Conservation (phyloP, 2,113 vertebrate genomes). For the Onychostruthus taczanowskii region DNA sequence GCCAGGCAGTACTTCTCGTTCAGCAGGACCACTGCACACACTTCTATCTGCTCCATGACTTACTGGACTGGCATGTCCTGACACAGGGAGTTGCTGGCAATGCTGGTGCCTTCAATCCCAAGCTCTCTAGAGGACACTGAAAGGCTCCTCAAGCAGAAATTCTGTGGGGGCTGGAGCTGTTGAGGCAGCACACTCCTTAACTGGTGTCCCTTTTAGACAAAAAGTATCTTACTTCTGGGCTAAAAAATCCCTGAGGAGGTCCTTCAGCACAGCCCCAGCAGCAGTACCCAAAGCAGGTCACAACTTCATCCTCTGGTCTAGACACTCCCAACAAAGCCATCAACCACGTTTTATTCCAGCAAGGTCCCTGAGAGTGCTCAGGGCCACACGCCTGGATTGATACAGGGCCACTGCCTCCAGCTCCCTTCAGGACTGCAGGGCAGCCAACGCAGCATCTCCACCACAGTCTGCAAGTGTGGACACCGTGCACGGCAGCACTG, state of each 20-base stretch:
- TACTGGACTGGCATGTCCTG: neutral
- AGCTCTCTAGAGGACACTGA: neutral
- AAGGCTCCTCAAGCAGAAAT: neutral
- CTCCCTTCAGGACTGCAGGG: neutral
- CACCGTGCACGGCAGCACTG: rapidly evolving
- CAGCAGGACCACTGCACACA: neutral
- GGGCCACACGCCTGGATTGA: rapidly evolving
- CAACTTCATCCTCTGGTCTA: neutral
- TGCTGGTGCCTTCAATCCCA: rapidly evolving
- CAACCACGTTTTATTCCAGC: neutral
- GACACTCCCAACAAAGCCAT: neutral
- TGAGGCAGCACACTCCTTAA: neutral
- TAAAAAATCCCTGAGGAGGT: neutral
- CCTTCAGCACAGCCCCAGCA: neutral
- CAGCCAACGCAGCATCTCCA: neutral
- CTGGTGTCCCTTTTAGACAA: neutral
- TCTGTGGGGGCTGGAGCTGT: neutral
- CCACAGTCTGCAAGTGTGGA: neutral
- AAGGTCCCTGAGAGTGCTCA: neutral
- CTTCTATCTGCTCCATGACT: neutral
- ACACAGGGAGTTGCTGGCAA: neutral
- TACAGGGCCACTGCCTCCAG: neutral
- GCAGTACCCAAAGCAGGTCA: neutral
- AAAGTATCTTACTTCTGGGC: neutral
- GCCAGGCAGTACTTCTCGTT: neutral